phyloP scores from a whole-genome alignment of 2,113 vertebrate species.

The Apus apus region DNA sequence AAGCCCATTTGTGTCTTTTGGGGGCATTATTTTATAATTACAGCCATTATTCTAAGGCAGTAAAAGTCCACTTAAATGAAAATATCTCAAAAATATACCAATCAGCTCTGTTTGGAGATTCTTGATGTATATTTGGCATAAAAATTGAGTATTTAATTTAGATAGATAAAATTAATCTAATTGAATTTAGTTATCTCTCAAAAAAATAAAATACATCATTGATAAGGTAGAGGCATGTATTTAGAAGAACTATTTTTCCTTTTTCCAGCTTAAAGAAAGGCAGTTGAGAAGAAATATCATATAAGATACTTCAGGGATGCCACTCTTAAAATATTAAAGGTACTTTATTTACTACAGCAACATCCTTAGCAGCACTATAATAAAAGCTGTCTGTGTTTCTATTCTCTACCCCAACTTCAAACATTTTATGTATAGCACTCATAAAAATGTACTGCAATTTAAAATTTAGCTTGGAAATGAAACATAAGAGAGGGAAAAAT shows the following conservation, averaged over 20 bases:
- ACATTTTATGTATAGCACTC: neutral
- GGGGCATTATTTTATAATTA: neutral
- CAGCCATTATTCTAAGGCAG: neutral
- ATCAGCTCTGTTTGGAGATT: neutral
- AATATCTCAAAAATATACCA: neutral
- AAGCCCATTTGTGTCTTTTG: neutral
- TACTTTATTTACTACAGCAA: neutral
- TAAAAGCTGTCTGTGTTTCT: neutral
- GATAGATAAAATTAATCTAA: neutral
- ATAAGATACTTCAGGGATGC: neutral
- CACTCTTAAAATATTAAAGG: slow-evolving; percentile 47
- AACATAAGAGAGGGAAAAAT: neutral
- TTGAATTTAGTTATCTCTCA: neutral
- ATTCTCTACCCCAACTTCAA: neutral
- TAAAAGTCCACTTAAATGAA: neutral
- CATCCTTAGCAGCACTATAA: neutral
- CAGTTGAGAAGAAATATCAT: neutral
- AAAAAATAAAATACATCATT: neutral
- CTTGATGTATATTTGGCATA: neutral
- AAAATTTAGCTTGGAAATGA: slow-evolving; percentile 2
- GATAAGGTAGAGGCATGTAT: neutral
- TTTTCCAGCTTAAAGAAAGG: neutral
- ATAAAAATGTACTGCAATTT: neutral
- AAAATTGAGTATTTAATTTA: neutral
- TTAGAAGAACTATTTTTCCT: neutral